A percentile compares a stretch with the other conserved stretches of the same genome.
Conservation (phyloP, 2,888 invertebrate species). For the Eledona agricola region DNA sequence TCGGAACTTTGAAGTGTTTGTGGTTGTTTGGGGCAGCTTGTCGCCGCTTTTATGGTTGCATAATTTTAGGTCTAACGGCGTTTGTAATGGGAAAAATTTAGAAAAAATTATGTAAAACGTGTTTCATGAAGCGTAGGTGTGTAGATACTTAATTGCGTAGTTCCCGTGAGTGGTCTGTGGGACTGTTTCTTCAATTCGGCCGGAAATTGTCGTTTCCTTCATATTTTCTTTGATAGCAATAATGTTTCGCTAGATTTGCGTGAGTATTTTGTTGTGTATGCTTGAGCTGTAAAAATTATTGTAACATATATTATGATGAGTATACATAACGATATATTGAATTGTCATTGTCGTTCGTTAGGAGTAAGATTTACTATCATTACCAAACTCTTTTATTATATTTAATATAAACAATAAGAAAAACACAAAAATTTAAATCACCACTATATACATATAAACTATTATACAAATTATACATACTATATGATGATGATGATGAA, state of each 20-base stretch:
- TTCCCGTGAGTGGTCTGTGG: too few relatives aligned
- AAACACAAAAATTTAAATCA: constrained; percentile 4
- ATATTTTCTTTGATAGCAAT: constrained; percentile 42
- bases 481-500: neutral
- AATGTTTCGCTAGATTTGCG: constrained; percentile 34
- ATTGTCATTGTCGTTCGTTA: constrained; percentile 40
- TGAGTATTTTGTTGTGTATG: constrained; percentile 37
- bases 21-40: neutral
- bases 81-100: constrained; percentile 4
- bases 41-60: too few relatives aligned
- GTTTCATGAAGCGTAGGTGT: constrained; percentile 6
- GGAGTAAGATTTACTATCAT: constrained; percentile 45
- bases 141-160: constrained; percentile 17
- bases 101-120: constrained; percentile 2
- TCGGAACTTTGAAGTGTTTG: too few relatives aligned
- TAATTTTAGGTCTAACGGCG: constrained; percentile 21
- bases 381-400: constrained; percentile 43
- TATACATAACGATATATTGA: too few relatives aligned
- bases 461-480: constrained; percentile 11
- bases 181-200: too few relatives aligned
- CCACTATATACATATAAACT: constrained; percentile 4
- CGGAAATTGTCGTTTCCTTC: too few relatives aligned
- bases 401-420: too few relatives aligned
- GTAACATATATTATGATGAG: too few relatives aligned
- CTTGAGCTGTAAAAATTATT: constrained; percentile 43